phyloP scores from a whole-genome alignment of 2,113 vertebrate genomes.

The Colistium nudipinnis region DNA sequence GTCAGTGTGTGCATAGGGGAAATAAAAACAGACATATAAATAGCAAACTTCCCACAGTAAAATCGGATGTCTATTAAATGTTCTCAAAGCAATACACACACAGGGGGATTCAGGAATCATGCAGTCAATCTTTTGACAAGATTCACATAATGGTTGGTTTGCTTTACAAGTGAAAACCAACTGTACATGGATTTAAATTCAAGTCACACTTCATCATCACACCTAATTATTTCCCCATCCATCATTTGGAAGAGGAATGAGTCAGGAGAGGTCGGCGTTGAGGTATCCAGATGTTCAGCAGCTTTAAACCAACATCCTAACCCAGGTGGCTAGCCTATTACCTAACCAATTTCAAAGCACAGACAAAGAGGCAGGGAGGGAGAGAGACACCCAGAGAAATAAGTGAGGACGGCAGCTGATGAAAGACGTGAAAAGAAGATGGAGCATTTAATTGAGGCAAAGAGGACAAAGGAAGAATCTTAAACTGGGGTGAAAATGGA shows the following conservation, averaged over 20 bases:
- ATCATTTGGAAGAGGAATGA: constrained; percentile 30
- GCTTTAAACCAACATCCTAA: constrained; percentile 23
- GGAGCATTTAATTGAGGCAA: background rate
- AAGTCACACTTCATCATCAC: constrained; percentile 15
- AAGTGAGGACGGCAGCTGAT: background rate
- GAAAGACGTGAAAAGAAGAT: background rate
- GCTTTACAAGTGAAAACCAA: too few species aligned
- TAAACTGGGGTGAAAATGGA: background rate
- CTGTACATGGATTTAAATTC: constrained; percentile 33
- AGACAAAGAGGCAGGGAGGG: background rate
- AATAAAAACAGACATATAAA: constrained; percentile 1
- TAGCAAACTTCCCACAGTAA: background rate
- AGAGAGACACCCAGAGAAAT: background rate
- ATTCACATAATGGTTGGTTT: too few species aligned
- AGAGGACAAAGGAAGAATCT: background rate
- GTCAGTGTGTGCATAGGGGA: background rate
- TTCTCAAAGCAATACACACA: too few species aligned
- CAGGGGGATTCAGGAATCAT: too few species aligned
- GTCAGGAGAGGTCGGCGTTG: constrained; percentile 47
- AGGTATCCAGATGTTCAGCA: constrained; percentile 57
- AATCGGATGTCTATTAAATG: too few species aligned
- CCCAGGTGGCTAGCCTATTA: constrained; percentile 16
- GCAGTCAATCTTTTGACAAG: too few species aligned
- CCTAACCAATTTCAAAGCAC: constrained; percentile 20
- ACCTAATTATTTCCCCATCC: constrained; percentile 54